A percentile compares a stretch with the other conserved stretches of the same genome.
These are phyloP conservation scores for Drosophila melanica DNA, from an alignment of 1,140 invertebrate genomes.

Conservation along the genomic window DNA sequence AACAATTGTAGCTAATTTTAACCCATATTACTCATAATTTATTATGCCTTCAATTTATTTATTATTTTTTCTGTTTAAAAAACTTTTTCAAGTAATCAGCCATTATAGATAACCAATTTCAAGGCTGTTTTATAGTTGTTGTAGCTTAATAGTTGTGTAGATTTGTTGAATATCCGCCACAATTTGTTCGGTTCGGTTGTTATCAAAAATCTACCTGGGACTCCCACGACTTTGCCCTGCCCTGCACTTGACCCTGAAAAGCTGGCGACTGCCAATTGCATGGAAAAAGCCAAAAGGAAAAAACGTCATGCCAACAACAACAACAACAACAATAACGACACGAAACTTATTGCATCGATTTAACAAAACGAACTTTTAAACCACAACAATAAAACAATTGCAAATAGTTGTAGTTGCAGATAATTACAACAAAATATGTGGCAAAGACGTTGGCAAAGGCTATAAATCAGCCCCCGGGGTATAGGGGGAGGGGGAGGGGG, in stretches of 20 bases:
- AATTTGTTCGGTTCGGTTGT: conserved; percentile 8
- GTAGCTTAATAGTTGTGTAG: not conserved
- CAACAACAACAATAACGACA: conserved; percentile 6
- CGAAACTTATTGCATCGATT: conserved; percentile 50
- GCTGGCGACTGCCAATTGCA: conserved; percentile 11
- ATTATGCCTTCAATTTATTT: too few species aligned
- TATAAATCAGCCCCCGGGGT: conserved; percentile 11
- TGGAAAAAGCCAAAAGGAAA: conserved; percentile 10
- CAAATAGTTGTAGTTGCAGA: conserved; percentile 36
- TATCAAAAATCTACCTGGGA: conserved; percentile 24
- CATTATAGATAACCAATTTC: not conserved
- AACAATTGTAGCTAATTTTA: too few species aligned
- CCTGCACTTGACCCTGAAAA: conserved; percentile 57
- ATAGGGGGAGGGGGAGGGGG: not conserved
- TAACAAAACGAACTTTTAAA: conserved; percentile 47
- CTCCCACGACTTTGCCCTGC: conserved; percentile 21
- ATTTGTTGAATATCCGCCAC: not conserved
- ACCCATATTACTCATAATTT: too few species aligned
- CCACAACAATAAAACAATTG: conserved; percentile 22
- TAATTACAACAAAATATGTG: conserved; percentile 44
- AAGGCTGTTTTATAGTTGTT: not conserved
- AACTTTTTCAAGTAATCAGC: not conserved
- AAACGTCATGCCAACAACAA: conserved; percentile 46
- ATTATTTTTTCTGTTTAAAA: too few species aligned
- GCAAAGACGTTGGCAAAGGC: conserved; percentile 6